These are phyloP conservation scores for Setophaga petechia DNA, from an alignment of 2,113 vertebrate genomes.

Conservation along the genomic window DNA sequence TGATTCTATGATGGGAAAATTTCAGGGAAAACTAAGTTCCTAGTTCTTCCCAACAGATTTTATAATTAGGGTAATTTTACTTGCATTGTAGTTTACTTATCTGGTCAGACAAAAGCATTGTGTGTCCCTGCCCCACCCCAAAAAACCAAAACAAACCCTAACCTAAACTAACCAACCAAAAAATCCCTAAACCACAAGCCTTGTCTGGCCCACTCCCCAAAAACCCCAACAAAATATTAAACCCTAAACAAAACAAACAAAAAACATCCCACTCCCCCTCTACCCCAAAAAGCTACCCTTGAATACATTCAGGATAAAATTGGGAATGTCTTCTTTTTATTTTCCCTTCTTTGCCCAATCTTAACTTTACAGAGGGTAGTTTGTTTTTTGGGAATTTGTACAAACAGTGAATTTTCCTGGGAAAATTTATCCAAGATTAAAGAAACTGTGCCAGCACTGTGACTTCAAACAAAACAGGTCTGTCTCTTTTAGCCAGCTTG, in stretches of 20 bases:
- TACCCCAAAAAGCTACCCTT: background rate
- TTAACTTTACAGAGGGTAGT: background rate
- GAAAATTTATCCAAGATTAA: background rate
- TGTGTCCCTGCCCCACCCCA: rapidly evolving
- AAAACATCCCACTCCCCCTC: background rate
- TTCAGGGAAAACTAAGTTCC: background rate
- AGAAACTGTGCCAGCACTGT: background rate
- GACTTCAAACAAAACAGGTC: background rate
- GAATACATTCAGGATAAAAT: background rate
- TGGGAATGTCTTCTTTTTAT: background rate
- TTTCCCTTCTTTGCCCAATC: background rate
- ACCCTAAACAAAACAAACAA: background rate
- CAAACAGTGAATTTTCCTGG: background rate
- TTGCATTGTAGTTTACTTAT: background rate
- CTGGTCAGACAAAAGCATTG: background rate
- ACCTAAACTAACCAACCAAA: background rate
- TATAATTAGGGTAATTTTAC: background rate
- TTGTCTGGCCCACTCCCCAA: background rate
- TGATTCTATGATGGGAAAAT: background rate
- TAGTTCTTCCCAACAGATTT: background rate
- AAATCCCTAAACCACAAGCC: background rate
- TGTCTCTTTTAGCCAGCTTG: background rate
- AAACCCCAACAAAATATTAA: background rate
- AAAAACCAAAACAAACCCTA: background rate
- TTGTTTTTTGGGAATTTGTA: background rate